A percentile compares a stretch with the other conserved stretches of the same genome.
Conservation (phyloP, 2,888 invertebrate species). For the Tenthredo amoena region DNA sequence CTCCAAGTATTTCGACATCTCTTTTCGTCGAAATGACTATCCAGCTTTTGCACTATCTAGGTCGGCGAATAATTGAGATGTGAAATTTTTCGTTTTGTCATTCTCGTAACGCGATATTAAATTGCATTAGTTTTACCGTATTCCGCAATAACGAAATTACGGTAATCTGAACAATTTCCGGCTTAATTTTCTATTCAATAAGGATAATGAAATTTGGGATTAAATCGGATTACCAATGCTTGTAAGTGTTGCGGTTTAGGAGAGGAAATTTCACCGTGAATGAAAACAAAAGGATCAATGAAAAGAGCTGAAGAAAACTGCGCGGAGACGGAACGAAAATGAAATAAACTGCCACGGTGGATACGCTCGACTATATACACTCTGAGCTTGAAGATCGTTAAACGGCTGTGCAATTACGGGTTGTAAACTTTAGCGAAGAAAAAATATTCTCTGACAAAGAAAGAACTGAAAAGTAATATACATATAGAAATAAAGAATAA, state of each 20-base stretch:
- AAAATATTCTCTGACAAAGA: background rate
- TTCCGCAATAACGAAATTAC: slow-evolving; percentile 27
- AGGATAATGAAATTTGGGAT: slow-evolving; percentile 39
- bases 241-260: slow-evolving; percentile 25
- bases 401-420: slow-evolving; percentile 29
- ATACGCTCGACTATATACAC: slow-evolving; percentile 9
- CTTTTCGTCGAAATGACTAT: background rate
- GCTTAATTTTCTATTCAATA: slow-evolving; percentile 38
- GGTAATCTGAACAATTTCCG: slow-evolving; percentile 33
- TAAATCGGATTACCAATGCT: slow-evolving; percentile 17
- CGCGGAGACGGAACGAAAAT: background rate
- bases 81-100: background rate
- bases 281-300: slow-evolving; percentile 10
- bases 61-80: background rate
- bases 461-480: background rate
- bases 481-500: background rate
- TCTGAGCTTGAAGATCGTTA: slow-evolving; percentile 30
- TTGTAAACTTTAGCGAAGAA: slow-evolving; percentile 19
- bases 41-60: background rate
- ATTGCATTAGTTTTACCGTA: slow-evolving; percentile 27
- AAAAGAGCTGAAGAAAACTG: slow-evolving; percentile 17
- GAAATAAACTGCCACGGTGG: slow-evolving; percentile 8
- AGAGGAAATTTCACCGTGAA: background rate
- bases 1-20: background rate
- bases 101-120: slow-evolving; percentile 11